Evolutionary conservation across 2,888 invertebrate species (phyloP).

Genomic region (Drosophila stalkeri): DNA sequence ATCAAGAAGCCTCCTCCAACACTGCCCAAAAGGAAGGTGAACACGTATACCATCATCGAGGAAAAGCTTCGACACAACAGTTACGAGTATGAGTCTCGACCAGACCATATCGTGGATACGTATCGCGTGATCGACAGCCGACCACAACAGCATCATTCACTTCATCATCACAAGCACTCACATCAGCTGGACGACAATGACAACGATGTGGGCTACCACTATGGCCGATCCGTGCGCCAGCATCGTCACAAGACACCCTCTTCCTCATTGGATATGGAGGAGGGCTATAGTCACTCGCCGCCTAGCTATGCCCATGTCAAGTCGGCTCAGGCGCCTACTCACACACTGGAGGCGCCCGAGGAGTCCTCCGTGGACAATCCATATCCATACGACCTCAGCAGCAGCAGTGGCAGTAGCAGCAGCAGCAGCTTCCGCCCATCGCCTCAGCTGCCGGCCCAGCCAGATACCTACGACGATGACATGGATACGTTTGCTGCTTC

Average conservation of each 20-base stretch:
- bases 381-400: slow-evolving; percentile 45
- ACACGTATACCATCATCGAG: slow-evolving; percentile 74
- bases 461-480: slow-evolving; percentile 49
- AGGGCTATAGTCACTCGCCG: slow-evolving; percentile 49
- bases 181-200: slow-evolving; percentile 44
- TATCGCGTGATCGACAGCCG: slow-evolving; percentile 59
- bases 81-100: slow-evolving; percentile 46
- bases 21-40: slow-evolving; percentile 61
- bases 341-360: slow-evolving; percentile 65
- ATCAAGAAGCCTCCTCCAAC: slow-evolving; percentile 42
- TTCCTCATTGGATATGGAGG: slow-evolving; percentile 35
- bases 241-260: slow-evolving; percentile 28
- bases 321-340: slow-evolving; percentile 49
- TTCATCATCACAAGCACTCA: slow-evolving; percentile 21
- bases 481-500: slow-evolving; percentile 50
- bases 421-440: slow-evolving; percentile 61
- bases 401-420: slow-evolving; percentile 18
- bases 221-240: slow-evolving; percentile 29
- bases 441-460: slow-evolving; percentile 43
- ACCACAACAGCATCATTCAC: slow-evolving; percentile 33
- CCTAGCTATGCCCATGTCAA: slow-evolving; percentile 30
- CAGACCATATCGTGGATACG: slow-evolving; percentile 53
- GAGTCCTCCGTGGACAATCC: slow-evolving; percentile 35
- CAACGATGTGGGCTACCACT: slow-evolving; percentile 61
- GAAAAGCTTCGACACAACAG: slow-evolving; percentile 50